Conservation (phyloP, 2,888 invertebrate genomes). For the Drosophila leonis region DNA sequence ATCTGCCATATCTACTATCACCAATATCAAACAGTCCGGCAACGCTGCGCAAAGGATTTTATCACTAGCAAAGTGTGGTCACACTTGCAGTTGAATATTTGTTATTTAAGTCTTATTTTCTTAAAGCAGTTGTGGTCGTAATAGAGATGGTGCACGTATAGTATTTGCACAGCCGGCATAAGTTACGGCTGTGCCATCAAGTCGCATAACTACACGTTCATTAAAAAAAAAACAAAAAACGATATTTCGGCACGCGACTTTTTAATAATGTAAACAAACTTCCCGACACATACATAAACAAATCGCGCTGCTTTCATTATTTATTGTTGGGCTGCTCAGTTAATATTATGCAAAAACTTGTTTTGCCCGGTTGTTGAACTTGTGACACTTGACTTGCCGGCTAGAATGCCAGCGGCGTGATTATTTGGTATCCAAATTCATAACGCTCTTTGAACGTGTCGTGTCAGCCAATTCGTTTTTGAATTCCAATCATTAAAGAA, state of each 20-base stretch:
- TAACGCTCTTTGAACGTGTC: constrained; percentile 27
- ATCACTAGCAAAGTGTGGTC: not conserved
- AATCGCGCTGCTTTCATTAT: constrained; percentile 15
- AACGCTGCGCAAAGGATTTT: constrained; percentile 9
- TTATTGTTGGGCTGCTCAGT: constrained; percentile 30
- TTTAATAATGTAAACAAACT: constrained; percentile 37
- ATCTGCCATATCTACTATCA: not conserved
- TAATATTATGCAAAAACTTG: constrained; percentile 69
- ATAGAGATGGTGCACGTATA: constrained; percentile 29
- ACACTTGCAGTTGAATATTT: constrained; percentile 24
- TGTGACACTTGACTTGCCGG: constrained; percentile 71
- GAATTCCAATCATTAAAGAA: constrained; percentile 12
- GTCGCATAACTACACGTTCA: constrained; percentile 3
- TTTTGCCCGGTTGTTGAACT: constrained; percentile 72
- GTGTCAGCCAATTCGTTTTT: constrained; percentile 32
- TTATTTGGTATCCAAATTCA: constrained; percentile 17
- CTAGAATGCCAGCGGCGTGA: constrained; percentile 42
- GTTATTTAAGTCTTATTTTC: constrained; percentile 6
- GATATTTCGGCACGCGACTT: not conserved
- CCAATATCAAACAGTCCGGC: constrained; percentile 4
- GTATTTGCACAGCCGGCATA: constrained; percentile 44
- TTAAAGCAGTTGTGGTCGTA: constrained; percentile 1
- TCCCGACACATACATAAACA: constrained; percentile 21
- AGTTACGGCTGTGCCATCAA: constrained; percentile 31
- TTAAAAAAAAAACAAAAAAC: not conserved